Percentiles rank a stretch among this genome's conserved stretches.
phyloP scores from a whole-genome alignment of 2,797 vertebrate species.

The Momotus momota region DNA sequence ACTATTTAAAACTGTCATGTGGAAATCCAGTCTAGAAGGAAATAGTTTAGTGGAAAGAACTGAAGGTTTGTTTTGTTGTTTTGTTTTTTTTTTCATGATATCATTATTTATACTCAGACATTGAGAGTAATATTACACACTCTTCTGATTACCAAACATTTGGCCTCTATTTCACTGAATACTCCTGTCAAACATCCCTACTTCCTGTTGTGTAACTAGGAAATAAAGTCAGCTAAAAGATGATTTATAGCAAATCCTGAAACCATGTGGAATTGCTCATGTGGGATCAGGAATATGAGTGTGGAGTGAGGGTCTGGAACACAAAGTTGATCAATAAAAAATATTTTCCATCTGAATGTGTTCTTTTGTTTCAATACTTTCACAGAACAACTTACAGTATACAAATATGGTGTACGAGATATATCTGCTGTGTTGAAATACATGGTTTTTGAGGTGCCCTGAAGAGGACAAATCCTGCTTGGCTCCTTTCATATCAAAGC shows the following conservation, averaged over 20 bases:
- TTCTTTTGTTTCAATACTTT: background rate
- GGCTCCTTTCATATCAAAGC: background rate
- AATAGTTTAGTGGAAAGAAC: background rate
- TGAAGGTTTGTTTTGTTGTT: background rate
- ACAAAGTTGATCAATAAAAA: conserved; percentile 35
- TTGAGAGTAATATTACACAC: conserved; percentile 11
- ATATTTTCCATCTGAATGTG: background rate
- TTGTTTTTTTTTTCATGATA: background rate
- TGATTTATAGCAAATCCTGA: conserved; percentile 37
- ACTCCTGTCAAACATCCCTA: background rate
- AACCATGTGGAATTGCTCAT: conserved; percentile 46
- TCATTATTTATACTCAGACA: conserved; percentile 34
- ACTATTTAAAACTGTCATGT: conserved; percentile 2
- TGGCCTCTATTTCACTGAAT: conserved; percentile 47
- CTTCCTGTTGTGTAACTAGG: conserved; percentile 47
- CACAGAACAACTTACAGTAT: background rate
- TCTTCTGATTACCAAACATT: conserved; percentile 31
- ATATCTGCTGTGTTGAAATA: background rate
- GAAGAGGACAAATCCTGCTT: background rate
- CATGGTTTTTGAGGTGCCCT: background rate
- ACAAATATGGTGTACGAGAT: background rate
- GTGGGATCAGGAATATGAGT: background rate
- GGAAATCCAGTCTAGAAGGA: conserved; percentile 11
- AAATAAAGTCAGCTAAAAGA: conserved; percentile 12
- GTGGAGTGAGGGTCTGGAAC: background rate